phyloP scores from a whole-genome alignment of 2,888 invertebrate genomes.

The Horisme vitalbata region DNA sequence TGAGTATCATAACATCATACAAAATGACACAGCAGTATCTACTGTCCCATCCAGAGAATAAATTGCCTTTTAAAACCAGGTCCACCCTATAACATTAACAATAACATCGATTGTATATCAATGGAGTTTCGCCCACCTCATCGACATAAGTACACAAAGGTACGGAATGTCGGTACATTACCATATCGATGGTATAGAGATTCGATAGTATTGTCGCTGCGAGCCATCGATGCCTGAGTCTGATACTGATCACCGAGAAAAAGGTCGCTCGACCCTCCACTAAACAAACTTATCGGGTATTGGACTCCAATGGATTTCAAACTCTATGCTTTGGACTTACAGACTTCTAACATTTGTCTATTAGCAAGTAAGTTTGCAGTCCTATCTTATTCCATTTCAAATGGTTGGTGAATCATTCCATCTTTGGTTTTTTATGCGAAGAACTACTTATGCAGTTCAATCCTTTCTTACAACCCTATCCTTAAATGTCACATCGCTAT shows the following conservation, averaged over 20 bases:
- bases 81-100: constrained; percentile 72
- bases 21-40: constrained; percentile 65
- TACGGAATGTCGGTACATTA: constrained; percentile 67
- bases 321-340: constrained; percentile 39
- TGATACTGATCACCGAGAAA: constrained; percentile 71
- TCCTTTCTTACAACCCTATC: constrained; percentile 40
- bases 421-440: constrained; percentile 57
- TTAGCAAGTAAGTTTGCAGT: constrained; percentile 35
- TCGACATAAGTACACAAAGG: constrained; percentile 77
- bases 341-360: constrained; percentile 18
- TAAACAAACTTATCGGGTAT: constrained; percentile 37
- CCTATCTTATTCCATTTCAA: constrained; percentile 65
- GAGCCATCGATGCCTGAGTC: constrained; percentile 64
- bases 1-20: constrained; percentile 23
- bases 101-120: constrained; percentile 74
- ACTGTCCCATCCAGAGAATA: constrained; percentile 68
- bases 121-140: constrained; percentile 80
- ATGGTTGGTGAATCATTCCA: constrained; percentile 70
- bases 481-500: constrained; percentile 14
- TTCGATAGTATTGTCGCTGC: constrained; percentile 68
- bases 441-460: constrained; percentile 20
- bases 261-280: constrained; percentile 65
- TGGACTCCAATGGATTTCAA: constrained; percentile 35
- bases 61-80: constrained; percentile 74
- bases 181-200: constrained; percentile 67